Conservation (phyloP, 2,113 vertebrate genomes). For the Varanus komodoensis region DNA sequence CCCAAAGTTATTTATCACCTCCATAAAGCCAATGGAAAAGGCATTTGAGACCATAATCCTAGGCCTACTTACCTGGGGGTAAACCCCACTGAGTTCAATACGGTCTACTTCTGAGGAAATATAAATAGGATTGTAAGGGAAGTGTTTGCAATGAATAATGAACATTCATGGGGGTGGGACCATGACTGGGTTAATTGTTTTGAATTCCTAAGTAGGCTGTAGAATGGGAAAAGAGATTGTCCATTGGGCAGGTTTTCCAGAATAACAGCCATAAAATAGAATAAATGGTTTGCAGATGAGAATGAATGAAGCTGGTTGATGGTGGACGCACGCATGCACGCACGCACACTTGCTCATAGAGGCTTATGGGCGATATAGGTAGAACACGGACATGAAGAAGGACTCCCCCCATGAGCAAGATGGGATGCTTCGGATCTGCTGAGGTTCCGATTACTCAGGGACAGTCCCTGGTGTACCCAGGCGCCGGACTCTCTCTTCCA, state of each 20-base stretch:
- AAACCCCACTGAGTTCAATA: too few species aligned
- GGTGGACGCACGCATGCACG: background rate
- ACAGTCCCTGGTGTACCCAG: constrained; percentile 4
- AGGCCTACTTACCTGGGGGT: too few species aligned
- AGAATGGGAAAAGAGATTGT: background rate
- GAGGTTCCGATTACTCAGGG: constrained; percentile 32
- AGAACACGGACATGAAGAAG: background rate
- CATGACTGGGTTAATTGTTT: background rate
- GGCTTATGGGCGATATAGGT: background rate
- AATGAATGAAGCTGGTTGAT: background rate
- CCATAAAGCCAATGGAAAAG: too few species aligned
- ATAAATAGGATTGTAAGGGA: background rate
- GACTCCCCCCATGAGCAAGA: background rate
- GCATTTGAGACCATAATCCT: too few species aligned
- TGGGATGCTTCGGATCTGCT: background rate
- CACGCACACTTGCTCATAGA: background rate
- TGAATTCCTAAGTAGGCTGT: background rate
- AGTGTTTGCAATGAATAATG: background rate
- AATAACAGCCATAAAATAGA: background rate
- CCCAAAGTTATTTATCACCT: too few species aligned
- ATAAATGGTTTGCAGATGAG: background rate
- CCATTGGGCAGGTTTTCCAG: background rate
- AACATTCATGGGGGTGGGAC: too few species aligned
- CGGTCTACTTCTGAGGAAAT: background rate
- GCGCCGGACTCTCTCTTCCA: constrained; percentile 22